Percentiles rank a stretch among this genome's conserved stretches.
Evolutionary conservation across 1,140 invertebrate species (phyloP).

Genomic region (Panulirus ornatus): DNA sequence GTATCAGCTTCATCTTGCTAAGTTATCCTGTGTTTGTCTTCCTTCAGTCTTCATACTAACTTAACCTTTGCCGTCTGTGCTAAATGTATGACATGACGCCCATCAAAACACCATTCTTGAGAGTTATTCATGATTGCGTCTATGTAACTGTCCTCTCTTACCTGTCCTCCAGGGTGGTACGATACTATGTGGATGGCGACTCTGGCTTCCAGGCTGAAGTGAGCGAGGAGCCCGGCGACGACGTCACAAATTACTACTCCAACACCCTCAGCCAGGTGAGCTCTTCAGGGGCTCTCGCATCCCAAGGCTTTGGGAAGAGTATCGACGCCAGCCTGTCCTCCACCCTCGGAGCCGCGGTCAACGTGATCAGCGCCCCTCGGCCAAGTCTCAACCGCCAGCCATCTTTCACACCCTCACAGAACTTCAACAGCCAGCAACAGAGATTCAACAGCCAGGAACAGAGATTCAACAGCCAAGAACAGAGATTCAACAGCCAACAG

Average conservation of each 20-base stretch:
- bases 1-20: no score
- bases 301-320: neutral
- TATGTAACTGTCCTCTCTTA: no score
- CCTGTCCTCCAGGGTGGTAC: conserved; percentile 46
- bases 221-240: conserved; percentile 50
- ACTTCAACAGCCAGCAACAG: neutral
- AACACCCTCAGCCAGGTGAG: conserved; percentile 39
- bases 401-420: neutral
- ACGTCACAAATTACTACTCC: conserved; percentile 44
- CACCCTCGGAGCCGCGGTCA: conserved; percentile 7
- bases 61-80: no score
- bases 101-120: no score
- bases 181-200: conserved; percentile 54
- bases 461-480: neutral
- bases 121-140: no score
- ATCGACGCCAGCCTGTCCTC: neutral
- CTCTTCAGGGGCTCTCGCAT: neutral
- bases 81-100: no score
- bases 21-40: no score
- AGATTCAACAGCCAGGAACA: neutral
- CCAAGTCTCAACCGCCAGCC: neutral
- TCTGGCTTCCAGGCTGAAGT: conserved; percentile 51
- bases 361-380: conserved; percentile 22
- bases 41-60: no score
- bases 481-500: conserved; percentile 5